Conservation (phyloP, 1,140 invertebrate species). For the Mesaphorura yosii region DNA sequence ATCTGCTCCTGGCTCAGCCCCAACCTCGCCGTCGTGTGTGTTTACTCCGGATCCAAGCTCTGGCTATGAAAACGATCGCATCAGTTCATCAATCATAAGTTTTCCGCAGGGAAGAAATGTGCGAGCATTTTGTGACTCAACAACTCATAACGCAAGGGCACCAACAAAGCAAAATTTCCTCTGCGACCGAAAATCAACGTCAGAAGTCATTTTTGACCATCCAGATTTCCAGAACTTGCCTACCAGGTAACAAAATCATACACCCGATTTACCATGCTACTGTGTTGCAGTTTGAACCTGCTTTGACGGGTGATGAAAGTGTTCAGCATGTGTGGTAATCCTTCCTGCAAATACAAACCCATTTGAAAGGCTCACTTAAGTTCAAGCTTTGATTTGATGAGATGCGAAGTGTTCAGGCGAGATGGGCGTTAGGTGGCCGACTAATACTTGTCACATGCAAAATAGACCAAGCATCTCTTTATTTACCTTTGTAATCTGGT, state of each 20-base stretch:
- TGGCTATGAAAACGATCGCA: conserved; percentile 25
- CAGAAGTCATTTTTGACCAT: conserved; percentile 50
- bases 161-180: conserved; percentile 57
- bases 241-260: conserved; percentile 13
- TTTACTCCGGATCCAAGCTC: neutral
- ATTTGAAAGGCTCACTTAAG: neutral
- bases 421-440: too few relatives aligned
- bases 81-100: conserved; percentile 47
- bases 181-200: conserved; percentile 47
- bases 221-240: conserved; percentile 42
- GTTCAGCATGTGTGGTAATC: neutral
- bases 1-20: neutral
- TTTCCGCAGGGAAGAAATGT: conserved; percentile 33
- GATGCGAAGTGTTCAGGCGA: too few relatives aligned
- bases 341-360: neutral
- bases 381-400: too few relatives aligned
- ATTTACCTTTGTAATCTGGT: neutral
- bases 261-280: neutral
- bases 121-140: conserved; percentile 47
- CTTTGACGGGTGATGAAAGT: too few relatives aligned
- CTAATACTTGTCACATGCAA: too few relatives aligned
- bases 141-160: conserved; percentile 47
- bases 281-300: neutral
- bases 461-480: too few relatives aligned
- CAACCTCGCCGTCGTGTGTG: conserved; percentile 2